phyloP scores from a whole-genome alignment of 2,113 vertebrate genomes.

The Panthera leo region DNA sequence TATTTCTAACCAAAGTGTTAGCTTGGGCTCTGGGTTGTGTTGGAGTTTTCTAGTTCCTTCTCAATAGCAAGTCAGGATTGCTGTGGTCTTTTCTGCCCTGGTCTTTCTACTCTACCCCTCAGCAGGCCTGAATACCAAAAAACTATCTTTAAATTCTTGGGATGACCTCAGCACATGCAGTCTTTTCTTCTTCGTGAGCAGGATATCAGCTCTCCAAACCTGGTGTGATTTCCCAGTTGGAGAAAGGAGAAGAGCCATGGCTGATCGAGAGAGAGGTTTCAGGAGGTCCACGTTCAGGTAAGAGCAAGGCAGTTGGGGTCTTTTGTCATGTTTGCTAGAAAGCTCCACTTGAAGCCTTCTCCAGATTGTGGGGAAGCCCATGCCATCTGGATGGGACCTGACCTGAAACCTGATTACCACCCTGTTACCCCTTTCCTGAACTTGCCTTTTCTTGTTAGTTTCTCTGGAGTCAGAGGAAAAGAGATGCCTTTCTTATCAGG shows the following conservation, averaged over 20 bases:
- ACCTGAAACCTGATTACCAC: background rate
- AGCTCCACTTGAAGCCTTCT: background rate
- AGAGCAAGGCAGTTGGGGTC: background rate
- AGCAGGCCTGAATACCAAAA: background rate
- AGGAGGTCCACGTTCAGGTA: constrained; percentile 29
- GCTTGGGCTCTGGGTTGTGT: background rate
- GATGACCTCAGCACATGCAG: background rate
- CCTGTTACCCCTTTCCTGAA: background rate
- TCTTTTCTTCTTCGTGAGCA: background rate
- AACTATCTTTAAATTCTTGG: background rate
- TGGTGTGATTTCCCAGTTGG: constrained; percentile 51
- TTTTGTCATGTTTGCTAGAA: background rate
- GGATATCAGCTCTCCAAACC: constrained; percentile 52
- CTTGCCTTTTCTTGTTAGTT: background rate
- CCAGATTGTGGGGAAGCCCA: background rate
- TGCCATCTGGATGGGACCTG: background rate
- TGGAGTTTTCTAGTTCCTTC: background rate
- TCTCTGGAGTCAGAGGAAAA: background rate
- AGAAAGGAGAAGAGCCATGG: constrained; percentile 52
- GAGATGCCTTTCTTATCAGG: background rate
- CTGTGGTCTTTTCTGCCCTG: background rate
- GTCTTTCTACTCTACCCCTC: background rate
- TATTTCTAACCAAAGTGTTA: background rate
- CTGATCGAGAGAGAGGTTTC: background rate
- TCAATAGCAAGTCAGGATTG: background rate